These are phyloP conservation scores for Margarornis squamiger DNA, from an alignment of 2,797 vertebrate genomes.

Conservation along the genomic window DNA sequence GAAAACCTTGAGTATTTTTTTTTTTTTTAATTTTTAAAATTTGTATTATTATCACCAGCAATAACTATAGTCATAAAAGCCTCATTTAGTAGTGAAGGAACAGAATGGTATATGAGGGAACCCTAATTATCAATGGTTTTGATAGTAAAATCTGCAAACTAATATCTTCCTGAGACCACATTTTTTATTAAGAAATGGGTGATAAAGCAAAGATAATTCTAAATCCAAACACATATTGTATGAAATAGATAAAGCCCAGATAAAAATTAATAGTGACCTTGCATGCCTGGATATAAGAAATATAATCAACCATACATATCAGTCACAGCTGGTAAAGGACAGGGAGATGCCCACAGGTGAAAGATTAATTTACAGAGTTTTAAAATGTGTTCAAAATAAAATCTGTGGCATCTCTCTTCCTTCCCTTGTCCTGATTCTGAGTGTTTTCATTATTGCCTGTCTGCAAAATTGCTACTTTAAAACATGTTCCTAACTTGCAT, in stretches of 20 bases:
- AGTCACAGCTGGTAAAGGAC: not conserved
- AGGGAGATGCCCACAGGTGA: conserved; percentile 17
- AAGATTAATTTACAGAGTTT: conserved; percentile 32
- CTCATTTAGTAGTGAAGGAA: conserved; percentile 42
- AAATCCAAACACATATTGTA: conserved; percentile 46
- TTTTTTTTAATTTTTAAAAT: conserved; percentile 38
- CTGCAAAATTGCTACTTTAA: not conserved
- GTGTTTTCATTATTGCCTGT: not conserved
- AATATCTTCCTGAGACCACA: conserved; percentile 40
- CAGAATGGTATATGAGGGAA: conserved; percentile 45
- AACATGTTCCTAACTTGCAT: not conserved
- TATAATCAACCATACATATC: conserved; percentile 29
- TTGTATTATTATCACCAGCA: conserved; percentile 36
- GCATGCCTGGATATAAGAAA: conserved; percentile 18
- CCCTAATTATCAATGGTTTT: conserved; percentile 59
- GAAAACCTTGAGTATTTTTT: not conserved
- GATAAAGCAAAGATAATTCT: conserved; percentile 64
- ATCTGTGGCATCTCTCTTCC: not conserved
- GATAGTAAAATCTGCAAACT: conserved; percentile 56
- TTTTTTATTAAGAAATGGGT: conserved; percentile 60
- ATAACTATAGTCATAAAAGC: conserved; percentile 58
- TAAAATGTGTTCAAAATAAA: conserved; percentile 43
- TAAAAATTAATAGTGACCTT: conserved; percentile 64
- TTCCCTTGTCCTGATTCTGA: not conserved
- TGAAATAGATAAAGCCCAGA: conserved; percentile 50